These are phyloP conservation scores for Temnothorax unifasciatus DNA, from an alignment of 2,888 invertebrate genomes.

Conservation along the genomic window DNA sequence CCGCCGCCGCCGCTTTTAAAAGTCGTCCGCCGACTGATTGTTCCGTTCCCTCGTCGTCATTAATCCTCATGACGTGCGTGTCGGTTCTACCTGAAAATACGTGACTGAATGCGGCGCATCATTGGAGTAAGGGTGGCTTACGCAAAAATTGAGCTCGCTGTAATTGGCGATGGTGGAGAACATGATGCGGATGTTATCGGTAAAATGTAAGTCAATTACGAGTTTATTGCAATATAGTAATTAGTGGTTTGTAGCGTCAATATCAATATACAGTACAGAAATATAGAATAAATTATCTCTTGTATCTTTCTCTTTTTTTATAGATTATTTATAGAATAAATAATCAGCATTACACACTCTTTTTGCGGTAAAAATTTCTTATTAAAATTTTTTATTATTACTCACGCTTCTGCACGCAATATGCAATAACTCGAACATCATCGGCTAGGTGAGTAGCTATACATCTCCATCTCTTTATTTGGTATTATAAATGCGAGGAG, in stretches of 20 bases:
- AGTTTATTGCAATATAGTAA: constrained; percentile 16
- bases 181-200: constrained; percentile 26
- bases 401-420: not conserved
- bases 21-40: constrained; percentile 53
- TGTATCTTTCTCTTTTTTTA: too few relatives aligned
- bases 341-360: not conserved
- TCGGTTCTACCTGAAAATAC: constrained; percentile 37
- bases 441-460: constrained; percentile 29
- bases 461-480: constrained; percentile 57
- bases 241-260: not conserved
- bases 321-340: not conserved
- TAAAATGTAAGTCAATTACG: constrained; percentile 43
- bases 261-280: not conserved
- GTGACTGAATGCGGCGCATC: constrained; percentile 36
- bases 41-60: constrained; percentile 46
- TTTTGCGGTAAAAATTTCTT: not conserved
- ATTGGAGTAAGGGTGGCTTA: constrained; percentile 19
- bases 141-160: constrained; percentile 40
- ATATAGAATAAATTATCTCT: not conserved
- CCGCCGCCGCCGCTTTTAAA: constrained; percentile 31
- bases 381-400: constrained; percentile 36
- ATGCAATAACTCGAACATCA: constrained; percentile 23
- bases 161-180: constrained; percentile 42
- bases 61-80: constrained; percentile 54
- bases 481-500: constrained; percentile 51